Evolutionary conservation across 2,888 invertebrate species (phyloP).

Genomic region (Cephus spinipes): DNA sequence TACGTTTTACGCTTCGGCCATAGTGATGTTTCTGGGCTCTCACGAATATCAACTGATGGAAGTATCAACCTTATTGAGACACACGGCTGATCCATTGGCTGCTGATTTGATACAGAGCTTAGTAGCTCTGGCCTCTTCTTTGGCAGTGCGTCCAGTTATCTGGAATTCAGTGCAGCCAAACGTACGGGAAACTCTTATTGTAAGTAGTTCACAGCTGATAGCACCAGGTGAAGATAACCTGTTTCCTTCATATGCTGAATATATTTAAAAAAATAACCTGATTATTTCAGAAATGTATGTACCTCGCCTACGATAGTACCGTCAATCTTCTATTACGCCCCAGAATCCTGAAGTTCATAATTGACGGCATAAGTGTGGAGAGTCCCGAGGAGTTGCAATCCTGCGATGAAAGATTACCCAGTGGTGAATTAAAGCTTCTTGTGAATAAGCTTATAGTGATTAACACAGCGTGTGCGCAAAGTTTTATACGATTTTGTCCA

Average conservation of each 20-base stretch:
- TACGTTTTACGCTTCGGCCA: slow-evolving; percentile 44
- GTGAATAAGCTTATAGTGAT: slow-evolving; percentile 63
- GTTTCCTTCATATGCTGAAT: neutral
- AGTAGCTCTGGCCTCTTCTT: slow-evolving; percentile 59
- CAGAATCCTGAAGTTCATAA: slow-evolving; percentile 63
- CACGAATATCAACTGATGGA: slow-evolving; percentile 60
- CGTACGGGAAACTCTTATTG: slow-evolving; percentile 58
- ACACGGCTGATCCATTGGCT: slow-evolving; percentile 60
- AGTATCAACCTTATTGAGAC: slow-evolving; percentile 58
- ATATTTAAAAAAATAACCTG: neutral
- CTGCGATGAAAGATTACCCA: slow-evolving; percentile 59
- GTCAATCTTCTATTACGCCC: slow-evolving; percentile 61
- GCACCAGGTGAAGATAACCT: neutral
- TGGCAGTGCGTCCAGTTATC: slow-evolving; percentile 52
- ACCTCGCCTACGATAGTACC: slow-evolving; percentile 62
- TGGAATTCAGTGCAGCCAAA: slow-evolving; percentile 56
- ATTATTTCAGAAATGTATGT: slow-evolving; percentile 58
- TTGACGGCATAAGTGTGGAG: slow-evolving; percentile 63
- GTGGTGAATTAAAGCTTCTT: slow-evolving; percentile 55
- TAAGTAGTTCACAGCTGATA: slow-evolving; percentile 24
- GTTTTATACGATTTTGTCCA: slow-evolving; percentile 61
- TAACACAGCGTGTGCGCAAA: slow-evolving; percentile 60
- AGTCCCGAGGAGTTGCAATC: slow-evolving; percentile 63
- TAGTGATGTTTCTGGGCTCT: slow-evolving; percentile 54
- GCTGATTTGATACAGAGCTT: slow-evolving; percentile 61